Evolutionary conservation across 1,140 invertebrate species (phyloP), one percentile per base, ranked within the genome.

Genomic region (Drosophila dunni): DNA sequence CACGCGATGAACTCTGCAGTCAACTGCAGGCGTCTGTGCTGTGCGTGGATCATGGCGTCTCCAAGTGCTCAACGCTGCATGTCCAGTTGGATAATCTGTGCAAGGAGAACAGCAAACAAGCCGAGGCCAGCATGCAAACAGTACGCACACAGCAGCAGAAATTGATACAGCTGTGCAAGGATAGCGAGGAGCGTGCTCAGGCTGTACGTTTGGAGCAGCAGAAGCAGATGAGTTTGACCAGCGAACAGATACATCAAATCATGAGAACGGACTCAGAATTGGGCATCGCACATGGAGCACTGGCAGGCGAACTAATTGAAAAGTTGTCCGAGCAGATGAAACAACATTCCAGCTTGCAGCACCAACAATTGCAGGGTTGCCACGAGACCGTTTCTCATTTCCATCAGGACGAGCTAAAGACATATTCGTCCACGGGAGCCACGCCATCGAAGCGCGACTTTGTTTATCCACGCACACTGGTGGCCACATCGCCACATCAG

Each of bases 401-500:
- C 69, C 79, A 93, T n/a, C 88, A 90, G 11, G 89, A 93, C 46
- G 92, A 94, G 58, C 92, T 93, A 7, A 91, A 92, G 38, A 83
- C 93, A 0, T 94, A 94, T 74, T 91, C 92, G 7, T 61, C 82
- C 7, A 85, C 83, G 5, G 94, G 95, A 1, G 83, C 92, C 20
- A 96, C 96, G 0, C 96, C 96, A 2, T 92, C 93, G 2, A 94
- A 94, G 68, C 93, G 91, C 64, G 93, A 94, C 7, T 96, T 95
- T 82, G 67, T 89, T 1, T 96, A 94, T 93, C 95, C 96, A 54
- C 93, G 93, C 64, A 48, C 85, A 0, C 79, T 97, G 60, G 93
- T 90, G 1, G 81, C 92, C 45, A 96, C 96, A 2, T 96, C 96
- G 0, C 96, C 96, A 0, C 95, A 96, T 77, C 94, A 95, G 33